Base-by-base conservation (phyloP, 2,888 invertebrate species). In the Phengaris arion region DNA sequence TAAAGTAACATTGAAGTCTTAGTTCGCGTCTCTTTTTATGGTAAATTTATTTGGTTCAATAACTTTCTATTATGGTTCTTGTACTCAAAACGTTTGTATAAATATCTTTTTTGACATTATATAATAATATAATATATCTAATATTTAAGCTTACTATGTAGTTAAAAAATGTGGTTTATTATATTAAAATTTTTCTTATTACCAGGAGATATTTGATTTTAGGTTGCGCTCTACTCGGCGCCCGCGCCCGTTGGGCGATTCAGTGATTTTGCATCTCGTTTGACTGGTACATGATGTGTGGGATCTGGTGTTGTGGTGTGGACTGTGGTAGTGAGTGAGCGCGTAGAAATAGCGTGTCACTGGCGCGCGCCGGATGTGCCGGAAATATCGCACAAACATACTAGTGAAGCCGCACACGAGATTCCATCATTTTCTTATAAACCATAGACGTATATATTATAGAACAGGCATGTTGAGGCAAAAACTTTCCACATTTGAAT, bases 291-390 rank as follows among this genome's bases (percentile, higher is more conserved):
- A 45, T 2, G 12, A 35, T 64, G 45, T 64, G 13, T 35, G 35
- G 6, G 35, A 35, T 10, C 12, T 64, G 64, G 55, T n/a, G n/a
- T 64, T 35, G 35, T 35, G 35, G 64, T 12, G 13, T 22, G 1
- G 59, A 35, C 4, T 15, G 22, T 64, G 64, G 64, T 64, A 64
- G 35, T 64, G 64, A 45, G 64, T 35, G 64, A 64, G 64, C 35
- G 64, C 35, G 35, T 45, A 22, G 72, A 72, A 72, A 72, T 72
- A 72, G 72, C 72, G 54, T 72, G 72, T 72, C 72, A 54, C 72
- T 52, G 72, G 70, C 70, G 70, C 52, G 52, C 72, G 54, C 72
- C 72, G 72, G 72, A 72, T 54, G 72, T 72, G 72, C 54, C 72
- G 54, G 72, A 54, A 72, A 72, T 72, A 72, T 54, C 72, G 22